Conservation (phyloP, 1,140 invertebrate species). For the Cotesia typhae region DNA sequence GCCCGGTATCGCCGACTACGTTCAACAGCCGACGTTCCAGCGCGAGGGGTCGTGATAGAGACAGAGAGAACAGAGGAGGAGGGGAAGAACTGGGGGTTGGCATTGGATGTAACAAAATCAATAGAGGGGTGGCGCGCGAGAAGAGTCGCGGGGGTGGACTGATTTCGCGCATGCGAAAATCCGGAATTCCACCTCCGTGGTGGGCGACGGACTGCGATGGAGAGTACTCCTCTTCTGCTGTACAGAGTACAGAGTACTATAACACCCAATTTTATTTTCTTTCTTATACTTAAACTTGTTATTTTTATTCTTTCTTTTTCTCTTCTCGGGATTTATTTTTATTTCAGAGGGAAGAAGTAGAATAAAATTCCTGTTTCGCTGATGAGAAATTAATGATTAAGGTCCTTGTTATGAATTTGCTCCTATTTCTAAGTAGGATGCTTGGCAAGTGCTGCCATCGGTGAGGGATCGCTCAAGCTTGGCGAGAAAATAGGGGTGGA, state of each 20-base stretch:
- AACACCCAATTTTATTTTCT: constrained; percentile 34
- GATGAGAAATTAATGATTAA: background rate
- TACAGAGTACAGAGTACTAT: background rate
- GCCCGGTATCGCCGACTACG: constrained; percentile 10
- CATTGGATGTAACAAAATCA: constrained; percentile 66
- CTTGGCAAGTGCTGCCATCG: no score
- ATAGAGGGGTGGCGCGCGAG: constrained; percentile 65
- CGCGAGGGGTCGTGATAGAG: constrained; percentile 25
- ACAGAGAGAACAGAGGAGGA: constrained; percentile 13
- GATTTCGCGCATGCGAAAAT: constrained; percentile 50
- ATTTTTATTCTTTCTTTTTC: background rate
- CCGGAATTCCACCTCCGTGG: constrained; percentile 46
- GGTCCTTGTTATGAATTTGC: background rate
- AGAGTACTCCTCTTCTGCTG: constrained; percentile 53
- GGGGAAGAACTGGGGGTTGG: constrained; percentile 48
- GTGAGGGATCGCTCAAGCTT: no score
- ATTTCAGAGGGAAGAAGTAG: background rate
- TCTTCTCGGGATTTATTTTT: background rate
- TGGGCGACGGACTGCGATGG: constrained; percentile 65
- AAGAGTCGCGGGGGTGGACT: constrained; percentile 51
- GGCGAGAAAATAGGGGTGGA: no score
- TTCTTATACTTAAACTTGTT: constrained; percentile 32
- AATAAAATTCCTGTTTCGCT: no score
- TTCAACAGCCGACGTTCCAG: constrained; percentile 26
- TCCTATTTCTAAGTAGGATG: background rate